Evolutionary conservation across 1,140 invertebrate genomes (phyloP), one percentile per base, ranked within the genome.

Genomic region (Dysdera silvatica): DNA sequence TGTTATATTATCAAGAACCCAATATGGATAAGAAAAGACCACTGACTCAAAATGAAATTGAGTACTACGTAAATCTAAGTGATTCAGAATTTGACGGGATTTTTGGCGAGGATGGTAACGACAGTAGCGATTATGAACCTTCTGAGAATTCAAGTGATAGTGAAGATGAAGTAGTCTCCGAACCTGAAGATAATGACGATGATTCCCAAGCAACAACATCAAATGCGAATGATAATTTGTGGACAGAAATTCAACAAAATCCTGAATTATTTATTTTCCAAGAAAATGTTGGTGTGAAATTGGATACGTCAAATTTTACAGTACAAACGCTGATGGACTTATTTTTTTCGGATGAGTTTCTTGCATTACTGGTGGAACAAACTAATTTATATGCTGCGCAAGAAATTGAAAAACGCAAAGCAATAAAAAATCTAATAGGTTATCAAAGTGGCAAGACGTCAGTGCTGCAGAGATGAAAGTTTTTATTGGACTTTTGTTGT

Each of bases 1-100:
- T n/a, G n/a, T n/a, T n/a, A n/a, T n/a, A 20, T 43, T 43, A 43
- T 43, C 41, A 43, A 43, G 41, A 43, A 43, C 41, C 41, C n/a
- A 43, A 43, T 43, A 43, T 43, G n/a, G 41, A 43, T 43, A 43
- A 43, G 41, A 43, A 43, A 43, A 43, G 41, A 43, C 41, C 41
- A 43, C 41, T 43, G 41, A 43, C 41, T 43, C 41, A 43, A 43
- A 43, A 43, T 43, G n/a, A 43, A 43, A 18, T 43, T 43, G n/a
- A 43, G 41, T 43, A 43, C n/a, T 43, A 43, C 41, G 41, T 20
- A 43, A 43, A 43, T 43, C 6, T 43, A 43, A 43, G 41, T 8
- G 41, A 43, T 43, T 43, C 41, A 43, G 41, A 43, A 43, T 43
- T 43, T 43, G 41, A 43, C n/a, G 41, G n/a, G 6, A 43, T 43